Evolutionary conservation across 2,113 vertebrate species (phyloP), one percentile per base, ranked within the genome.

Genomic region (Leptodactylus fuscus): DNA sequence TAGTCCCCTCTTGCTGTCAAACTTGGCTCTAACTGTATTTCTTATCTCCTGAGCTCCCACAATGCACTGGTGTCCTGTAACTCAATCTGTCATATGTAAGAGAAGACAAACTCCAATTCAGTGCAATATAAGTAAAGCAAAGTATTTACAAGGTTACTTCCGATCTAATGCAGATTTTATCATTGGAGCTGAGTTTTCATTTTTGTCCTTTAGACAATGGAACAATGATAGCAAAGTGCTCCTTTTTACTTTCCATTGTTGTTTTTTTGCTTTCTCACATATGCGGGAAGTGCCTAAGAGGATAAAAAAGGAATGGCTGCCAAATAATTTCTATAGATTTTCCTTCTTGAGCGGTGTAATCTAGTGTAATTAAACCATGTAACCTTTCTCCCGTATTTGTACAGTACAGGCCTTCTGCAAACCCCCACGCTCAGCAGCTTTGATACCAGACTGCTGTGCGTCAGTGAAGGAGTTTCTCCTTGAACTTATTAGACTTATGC

Each of bases 331-430:
- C 24, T 49, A 67, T 46, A 81, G 60, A 46, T 48, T 67, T 67
- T 0, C 11, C 18, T 0, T 46, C 44, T 51, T 29, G 38, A 81
- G 27, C 15, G 16, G 12, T 49, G 58, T 24, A 69, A 67, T 65
- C 55, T 44, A 4, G 20, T 62, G 15, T 49, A 67, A 81, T 81
- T 81, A 69, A 67, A 44, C 27, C n/a, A 1, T 46, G 24, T 65
- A 81, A 81, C 58, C 79, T 81, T 69, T 46, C 41, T 81, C 27
- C 79, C 27, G 18, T 67, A 81, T 49, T 65, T 81, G 38, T 49
- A 81, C 38, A 81, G 79, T 81, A 9, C 58, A 10, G 79, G 58
- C 79, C 79, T 32, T 18, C 55, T 4, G 20, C 12, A 51, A 11
- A 4, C 36, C 77, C 49, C 5, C 7, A 2, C 18, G 41, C 24